Conservation (phyloP, 1,140 invertebrate genomes). For the Apis florea region DNA sequence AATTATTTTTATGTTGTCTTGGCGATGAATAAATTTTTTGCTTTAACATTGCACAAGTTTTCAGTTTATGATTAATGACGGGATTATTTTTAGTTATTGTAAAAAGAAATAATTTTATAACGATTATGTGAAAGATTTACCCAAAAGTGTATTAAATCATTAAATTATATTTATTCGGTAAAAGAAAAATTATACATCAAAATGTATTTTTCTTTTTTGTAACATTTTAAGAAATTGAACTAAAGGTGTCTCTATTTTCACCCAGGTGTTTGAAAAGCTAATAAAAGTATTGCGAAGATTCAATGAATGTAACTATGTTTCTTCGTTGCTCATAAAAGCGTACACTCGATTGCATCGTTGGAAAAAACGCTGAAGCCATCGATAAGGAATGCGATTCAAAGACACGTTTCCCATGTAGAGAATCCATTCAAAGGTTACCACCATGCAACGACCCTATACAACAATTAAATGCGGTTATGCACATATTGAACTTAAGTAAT, state of each 20-base stretch:
- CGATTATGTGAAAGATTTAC: too few species aligned
- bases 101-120: too few species aligned
- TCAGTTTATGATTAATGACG: too few species aligned
- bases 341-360: conserved; percentile 20
- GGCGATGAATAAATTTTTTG: too few species aligned
- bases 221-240: not conserved
- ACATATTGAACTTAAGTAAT: conserved; percentile 29
- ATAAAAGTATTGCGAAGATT: not conserved
- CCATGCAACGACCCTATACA: conserved; percentile 29
- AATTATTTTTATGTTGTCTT: too few species aligned
- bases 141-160: too few species aligned
- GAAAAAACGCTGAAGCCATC: conserved; percentile 42
- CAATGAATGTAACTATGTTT: not conserved
- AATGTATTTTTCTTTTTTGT: not conserved
- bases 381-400: conserved; percentile 48
- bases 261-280: not conserved
- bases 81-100: too few species aligned
- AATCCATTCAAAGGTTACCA: conserved; percentile 56
- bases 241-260: too few species aligned
- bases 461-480: conserved; percentile 45
- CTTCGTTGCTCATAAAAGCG: not conserved
- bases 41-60: too few species aligned
- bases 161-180: too few species aligned
- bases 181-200: not conserved
- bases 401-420: conserved; percentile 52